Evolutionary conservation across 2,888 invertebrate genomes (phyloP).

Genomic region (Hemicrepidius hirtus): DNA sequence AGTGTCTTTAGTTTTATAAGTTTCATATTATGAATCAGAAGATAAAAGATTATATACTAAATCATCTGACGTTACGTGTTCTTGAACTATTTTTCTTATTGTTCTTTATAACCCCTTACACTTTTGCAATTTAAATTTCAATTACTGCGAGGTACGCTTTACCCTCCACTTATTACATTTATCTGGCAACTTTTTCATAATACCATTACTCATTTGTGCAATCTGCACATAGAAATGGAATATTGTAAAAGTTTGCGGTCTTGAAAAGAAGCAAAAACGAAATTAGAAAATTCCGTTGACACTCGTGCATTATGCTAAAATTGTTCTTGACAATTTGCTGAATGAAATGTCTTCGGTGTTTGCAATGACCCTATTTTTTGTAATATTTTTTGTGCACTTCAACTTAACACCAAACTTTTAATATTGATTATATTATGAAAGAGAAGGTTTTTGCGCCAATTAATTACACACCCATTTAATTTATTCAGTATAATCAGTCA

Average conservation of each 20-base stretch:
- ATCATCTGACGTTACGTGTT: too few species aligned
- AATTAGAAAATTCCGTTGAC: conserved; percentile 19
- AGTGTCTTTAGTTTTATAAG: too few species aligned
- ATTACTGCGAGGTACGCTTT: not conserved
- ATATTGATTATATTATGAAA: too few species aligned
- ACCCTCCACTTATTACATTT: not conserved
- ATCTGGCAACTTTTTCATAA: not conserved
- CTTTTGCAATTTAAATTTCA: not conserved
- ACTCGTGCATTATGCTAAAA: conserved; percentile 9
- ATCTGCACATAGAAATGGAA: not conserved
- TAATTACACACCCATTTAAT: too few species aligned
- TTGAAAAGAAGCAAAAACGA: conserved; percentile 9
- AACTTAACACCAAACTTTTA: too few species aligned
- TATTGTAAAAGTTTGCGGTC: conserved; percentile 6
- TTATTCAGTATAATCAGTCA: too few species aligned
- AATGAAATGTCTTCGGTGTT: conserved; percentile 10
- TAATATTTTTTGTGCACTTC: not conserved
- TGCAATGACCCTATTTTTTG: conserved; percentile 1
- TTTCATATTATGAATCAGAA: too few species aligned
- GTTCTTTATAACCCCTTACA: not conserved
- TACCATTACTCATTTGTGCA: conserved; percentile 4
- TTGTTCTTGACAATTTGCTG: conserved; percentile 4
- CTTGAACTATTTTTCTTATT: too few species aligned
- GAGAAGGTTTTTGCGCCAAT: too few species aligned
- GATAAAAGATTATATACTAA: too few species aligned